Evolutionary conservation across 1,140 invertebrate genomes (phyloP).

Genomic region (Drosophila bipectinata): DNA sequence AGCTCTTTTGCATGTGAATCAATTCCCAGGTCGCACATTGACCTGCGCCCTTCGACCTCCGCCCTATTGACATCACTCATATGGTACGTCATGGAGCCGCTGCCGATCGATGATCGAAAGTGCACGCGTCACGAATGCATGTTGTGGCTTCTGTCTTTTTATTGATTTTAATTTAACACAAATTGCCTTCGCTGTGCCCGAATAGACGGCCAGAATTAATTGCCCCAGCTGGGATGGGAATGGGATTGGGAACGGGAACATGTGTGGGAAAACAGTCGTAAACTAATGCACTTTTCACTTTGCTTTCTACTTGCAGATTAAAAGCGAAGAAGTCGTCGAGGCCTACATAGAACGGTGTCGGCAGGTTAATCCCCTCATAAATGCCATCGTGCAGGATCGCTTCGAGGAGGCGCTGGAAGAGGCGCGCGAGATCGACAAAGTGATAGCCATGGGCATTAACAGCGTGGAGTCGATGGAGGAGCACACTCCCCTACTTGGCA

Average conservation of each 20-base stretch:
- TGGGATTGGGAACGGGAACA: conserved; percentile 29
- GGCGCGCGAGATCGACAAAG: conserved; percentile 85
- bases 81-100: conserved; percentile 12
- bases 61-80: conserved; percentile 30
- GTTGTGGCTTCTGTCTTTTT: conserved; percentile 44
- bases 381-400: conserved; percentile 88
- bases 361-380: conserved; percentile 88
- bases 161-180: conserved; percentile 78
- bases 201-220: conserved; percentile 31
- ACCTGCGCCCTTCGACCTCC: conserved; percentile 11
- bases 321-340: conserved; percentile 86
- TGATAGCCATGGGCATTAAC: conserved; percentile 83
- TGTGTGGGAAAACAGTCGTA: not conserved
- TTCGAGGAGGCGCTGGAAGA: conserved; percentile 87
- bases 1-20: conserved; percentile 3
- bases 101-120: conserved; percentile 16
- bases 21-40: conserved; percentile 9
- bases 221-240: conserved; percentile 12
- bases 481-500: conserved; percentile 87
- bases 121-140: conserved; percentile 42
- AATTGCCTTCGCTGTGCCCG: conserved; percentile 51
- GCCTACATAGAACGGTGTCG: conserved; percentile 87
- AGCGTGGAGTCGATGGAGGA: conserved; percentile 84
- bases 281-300: conserved; percentile 22
- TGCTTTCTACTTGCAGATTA: conserved; percentile 82